phyloP scores from a whole-genome alignment of 2,113 vertebrate genomes.

The Psephotus haematonotus region DNA sequence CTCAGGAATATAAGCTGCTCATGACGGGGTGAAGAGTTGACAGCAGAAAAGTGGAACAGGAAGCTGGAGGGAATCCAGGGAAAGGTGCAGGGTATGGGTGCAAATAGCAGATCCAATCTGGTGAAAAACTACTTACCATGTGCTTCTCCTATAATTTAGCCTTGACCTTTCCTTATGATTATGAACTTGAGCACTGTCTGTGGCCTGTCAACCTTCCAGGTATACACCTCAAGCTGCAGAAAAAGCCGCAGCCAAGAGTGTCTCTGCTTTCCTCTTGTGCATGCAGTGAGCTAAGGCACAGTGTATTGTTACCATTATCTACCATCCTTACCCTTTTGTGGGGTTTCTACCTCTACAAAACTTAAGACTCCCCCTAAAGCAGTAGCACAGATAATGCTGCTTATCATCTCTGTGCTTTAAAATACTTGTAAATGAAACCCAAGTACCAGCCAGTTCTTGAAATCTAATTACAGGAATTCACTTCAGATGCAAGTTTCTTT shows the following conservation, averaged over 20 bases:
- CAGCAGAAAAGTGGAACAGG: not conserved
- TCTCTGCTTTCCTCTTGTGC: not conserved
- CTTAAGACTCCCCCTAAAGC: not conserved
- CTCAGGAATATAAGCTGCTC: not conserved
- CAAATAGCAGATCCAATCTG: accelerated
- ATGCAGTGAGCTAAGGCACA: not conserved
- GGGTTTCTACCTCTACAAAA: not conserved
- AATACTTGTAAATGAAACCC: not conserved
- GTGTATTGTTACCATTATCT: not conserved
- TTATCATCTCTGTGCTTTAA: not conserved
- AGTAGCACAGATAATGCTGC: not conserved
- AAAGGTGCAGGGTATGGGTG: not conserved
- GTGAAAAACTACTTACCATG: accelerated
- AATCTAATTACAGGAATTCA: not conserved
- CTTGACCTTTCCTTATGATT: not conserved
- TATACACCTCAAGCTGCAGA: not conserved
- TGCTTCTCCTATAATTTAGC: accelerated
- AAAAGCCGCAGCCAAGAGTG: not conserved
- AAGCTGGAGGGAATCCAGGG: not conserved
- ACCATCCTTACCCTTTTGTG: not conserved
- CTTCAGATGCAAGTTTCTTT: not conserved
- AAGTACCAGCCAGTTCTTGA: not conserved
- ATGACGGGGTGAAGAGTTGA: not conserved
- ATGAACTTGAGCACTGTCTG: not conserved
- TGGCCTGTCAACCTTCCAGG: not conserved